Percentiles rank a stretch among this genome's conserved stretches.
phyloP scores from a whole-genome alignment of 2,888 invertebrate species.

The Eupithecia dodoneata region DNA sequence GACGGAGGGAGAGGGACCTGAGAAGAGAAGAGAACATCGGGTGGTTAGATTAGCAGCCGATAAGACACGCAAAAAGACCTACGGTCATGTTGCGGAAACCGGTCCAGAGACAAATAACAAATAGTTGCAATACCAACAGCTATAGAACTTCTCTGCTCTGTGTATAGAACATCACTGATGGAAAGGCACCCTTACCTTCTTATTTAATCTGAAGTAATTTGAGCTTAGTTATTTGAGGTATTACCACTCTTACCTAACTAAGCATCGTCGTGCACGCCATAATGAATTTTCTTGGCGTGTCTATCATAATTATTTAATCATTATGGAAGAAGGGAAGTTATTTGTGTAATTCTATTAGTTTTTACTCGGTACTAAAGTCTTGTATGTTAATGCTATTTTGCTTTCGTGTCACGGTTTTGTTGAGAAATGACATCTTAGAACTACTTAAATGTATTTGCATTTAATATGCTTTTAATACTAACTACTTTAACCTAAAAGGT shows the following conservation, averaged over 20 bases:
- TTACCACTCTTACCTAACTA: slow-evolving; percentile 27
- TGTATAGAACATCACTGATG: background rate
- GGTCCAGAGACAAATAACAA: too few relatives aligned
- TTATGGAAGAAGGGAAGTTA: slow-evolving; percentile 36
- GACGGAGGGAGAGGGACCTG: too few relatives aligned
- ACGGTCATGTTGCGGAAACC: too few relatives aligned
- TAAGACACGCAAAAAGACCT: too few relatives aligned
- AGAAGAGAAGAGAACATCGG: too few relatives aligned
- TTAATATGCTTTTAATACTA: too few relatives aligned
- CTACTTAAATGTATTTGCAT: background rate
- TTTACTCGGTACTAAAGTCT: slow-evolving; percentile 25
- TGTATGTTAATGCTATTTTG: slow-evolving; percentile 19
- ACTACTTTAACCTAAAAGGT: too few relatives aligned
- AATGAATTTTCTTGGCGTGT: slow-evolving; percentile 34
- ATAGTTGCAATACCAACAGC: too few relatives aligned
- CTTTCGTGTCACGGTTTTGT: slow-evolving; percentile 18
- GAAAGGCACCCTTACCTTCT: background rate
- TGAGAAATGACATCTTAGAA: background rate
- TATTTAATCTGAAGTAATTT: slow-evolving; percentile 7
- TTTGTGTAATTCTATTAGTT: slow-evolving; percentile 33
- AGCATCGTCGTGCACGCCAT: slow-evolving; percentile 31
- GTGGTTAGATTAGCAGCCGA: too few relatives aligned
- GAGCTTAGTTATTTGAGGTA: background rate
- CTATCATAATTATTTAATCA: slow-evolving; percentile 33
- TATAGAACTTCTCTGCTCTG: too few relatives aligned